phyloP scores from a whole-genome alignment of 2,797 vertebrate species.

The Dicrostonyx torquatus region DNA sequence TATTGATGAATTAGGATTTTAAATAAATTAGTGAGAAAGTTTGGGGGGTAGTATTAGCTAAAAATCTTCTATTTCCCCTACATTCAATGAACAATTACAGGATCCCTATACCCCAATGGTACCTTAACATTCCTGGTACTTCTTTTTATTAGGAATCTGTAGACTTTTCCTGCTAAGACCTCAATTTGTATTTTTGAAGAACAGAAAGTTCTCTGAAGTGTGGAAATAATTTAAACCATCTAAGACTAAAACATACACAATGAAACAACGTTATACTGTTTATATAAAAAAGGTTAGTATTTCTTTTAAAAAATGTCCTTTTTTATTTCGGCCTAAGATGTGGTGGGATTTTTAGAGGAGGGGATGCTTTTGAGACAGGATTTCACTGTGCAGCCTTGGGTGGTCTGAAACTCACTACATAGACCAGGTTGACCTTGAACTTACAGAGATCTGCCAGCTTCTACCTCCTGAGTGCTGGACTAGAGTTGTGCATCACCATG shows the following conservation, averaged over 20 bases:
- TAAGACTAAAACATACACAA: constrained; percentile 54
- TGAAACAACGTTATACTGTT: constrained; percentile 62
- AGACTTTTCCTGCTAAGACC: constrained; percentile 66
- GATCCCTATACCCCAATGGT: not conserved
- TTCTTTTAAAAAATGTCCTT: constrained; percentile 14
- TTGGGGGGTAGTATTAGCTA: not conserved
- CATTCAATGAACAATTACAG: constrained; percentile 4
- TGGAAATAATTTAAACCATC: constrained; percentile 66
- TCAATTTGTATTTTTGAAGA: constrained; percentile 70
- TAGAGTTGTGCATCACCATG: not conserved
- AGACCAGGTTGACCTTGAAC: not conserved
- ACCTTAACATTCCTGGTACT: constrained; percentile 40
- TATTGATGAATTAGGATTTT: not conserved
- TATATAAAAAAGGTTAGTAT: constrained; percentile 60
- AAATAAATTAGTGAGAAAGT: not conserved
- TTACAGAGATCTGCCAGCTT: not conserved
- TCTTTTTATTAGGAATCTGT: constrained; percentile 58
- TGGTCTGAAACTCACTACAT: not conserved
- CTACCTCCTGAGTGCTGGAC: not conserved
- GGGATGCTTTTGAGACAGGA: not conserved
- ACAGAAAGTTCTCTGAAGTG: constrained; percentile 62
- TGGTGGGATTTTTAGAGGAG: too few species aligned
- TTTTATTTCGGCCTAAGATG: not conserved
- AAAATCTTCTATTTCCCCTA: constrained; percentile 13
- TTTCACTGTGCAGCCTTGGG: not conserved